A percentile compares a stretch with the other conserved stretches of the same genome.
These are phyloP conservation scores for Diarsia mendica DNA, from an alignment of 2,888 invertebrate species.

Conservation along the genomic window DNA sequence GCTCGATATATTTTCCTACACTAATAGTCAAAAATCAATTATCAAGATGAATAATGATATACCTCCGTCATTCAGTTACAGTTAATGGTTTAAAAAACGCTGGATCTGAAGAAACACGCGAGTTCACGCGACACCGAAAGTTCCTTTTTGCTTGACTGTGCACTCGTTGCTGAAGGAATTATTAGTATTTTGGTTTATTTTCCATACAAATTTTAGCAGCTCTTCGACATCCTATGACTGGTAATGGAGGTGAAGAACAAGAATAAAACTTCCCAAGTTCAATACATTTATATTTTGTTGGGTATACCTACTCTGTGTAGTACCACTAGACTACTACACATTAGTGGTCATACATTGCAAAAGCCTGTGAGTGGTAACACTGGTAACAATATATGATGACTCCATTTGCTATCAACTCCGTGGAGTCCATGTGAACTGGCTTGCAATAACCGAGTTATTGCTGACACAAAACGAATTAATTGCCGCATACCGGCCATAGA, in stretches of 20 bases:
- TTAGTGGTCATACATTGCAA: neutral
- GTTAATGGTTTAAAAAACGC: neutral
- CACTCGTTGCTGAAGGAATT: neutral
- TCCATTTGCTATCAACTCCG: slow-evolving; percentile 41
- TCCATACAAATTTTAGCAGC: neutral
- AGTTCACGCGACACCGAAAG: neutral
- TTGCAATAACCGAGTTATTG: slow-evolving; percentile 67
- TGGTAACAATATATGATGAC: neutral
- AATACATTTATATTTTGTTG: neutral
- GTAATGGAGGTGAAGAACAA: neutral
- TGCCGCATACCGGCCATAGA: slow-evolving; percentile 45
- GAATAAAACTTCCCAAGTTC: neutral
- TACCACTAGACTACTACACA: neutral
- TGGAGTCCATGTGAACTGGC: slow-evolving; percentile 42
- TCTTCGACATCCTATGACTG: neutral
- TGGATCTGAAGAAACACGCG: neutral
- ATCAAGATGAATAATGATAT: neutral
- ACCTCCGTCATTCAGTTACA: no score
- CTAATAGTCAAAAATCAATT: neutral
- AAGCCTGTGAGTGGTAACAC: neutral
- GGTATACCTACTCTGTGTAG: no score
- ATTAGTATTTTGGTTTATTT: neutral
- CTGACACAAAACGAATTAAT: slow-evolving; percentile 69
- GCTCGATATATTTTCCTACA: no score
- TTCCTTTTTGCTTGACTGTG: neutral